These are phyloP conservation scores for Eurystomus glaucurus DNA, from an alignment of 2,797 vertebrate genomes.

Conservation along the genomic window DNA sequence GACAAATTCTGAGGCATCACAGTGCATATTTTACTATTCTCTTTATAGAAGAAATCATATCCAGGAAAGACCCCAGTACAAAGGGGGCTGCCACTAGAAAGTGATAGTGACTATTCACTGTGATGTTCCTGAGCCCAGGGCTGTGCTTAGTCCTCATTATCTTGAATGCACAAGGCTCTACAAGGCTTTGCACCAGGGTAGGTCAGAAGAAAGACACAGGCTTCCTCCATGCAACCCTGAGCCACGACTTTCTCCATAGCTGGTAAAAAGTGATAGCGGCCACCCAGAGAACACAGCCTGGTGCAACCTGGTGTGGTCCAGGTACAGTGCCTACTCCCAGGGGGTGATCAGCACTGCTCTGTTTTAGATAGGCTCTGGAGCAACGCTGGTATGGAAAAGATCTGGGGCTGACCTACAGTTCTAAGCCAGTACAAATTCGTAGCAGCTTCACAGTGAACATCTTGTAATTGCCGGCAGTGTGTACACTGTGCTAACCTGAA, in stretches of 20 bases:
- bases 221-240: not conserved
- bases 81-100: not conserved
- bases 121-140: not conserved
- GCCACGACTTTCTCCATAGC: not conserved
- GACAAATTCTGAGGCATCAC: not conserved
- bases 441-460: not conserved
- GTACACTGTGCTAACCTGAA: not conserved
- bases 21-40: not conserved
- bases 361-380: not conserved
- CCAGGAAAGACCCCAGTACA: not conserved
- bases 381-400: rapidly evolving
- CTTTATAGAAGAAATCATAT: not conserved
- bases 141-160: not conserved
- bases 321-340: not conserved
- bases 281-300: not conserved
- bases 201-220: not conserved
- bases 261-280: not conserved
- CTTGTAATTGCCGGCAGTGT: not conserved
- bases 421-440: not conserved
- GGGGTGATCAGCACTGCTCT: rapidly evolving
- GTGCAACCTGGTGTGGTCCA: not conserved
- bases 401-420: not conserved
- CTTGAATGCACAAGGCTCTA: not conserved
- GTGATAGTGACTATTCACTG: not conserved
- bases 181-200: not conserved